Evolutionary conservation across 2,113 vertebrate species (phyloP).

Genomic region (Reinhardtius hippoglossoides): DNA sequence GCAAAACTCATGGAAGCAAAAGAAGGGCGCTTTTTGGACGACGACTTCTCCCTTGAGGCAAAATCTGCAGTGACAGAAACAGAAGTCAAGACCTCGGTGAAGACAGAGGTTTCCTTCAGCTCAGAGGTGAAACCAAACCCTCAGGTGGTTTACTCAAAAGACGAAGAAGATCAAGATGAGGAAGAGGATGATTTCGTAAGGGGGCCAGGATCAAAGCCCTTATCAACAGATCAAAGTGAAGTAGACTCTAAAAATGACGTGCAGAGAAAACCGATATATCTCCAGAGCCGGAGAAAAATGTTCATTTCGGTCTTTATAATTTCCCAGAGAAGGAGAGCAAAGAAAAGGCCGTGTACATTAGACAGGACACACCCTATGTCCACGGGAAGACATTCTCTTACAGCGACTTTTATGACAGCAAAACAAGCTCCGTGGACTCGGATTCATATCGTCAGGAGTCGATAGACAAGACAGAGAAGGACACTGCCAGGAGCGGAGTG

Average conservation of each 20-base stretch:
- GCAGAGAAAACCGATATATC: conserved; percentile 43
- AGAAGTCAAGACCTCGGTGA: conserved; percentile 48
- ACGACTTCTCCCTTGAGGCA: conserved; percentile 80
- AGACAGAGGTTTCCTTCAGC: conserved; percentile 55
- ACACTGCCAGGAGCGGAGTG: conserved; percentile 38
- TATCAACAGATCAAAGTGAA: conserved; percentile 51
- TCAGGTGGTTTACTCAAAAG: conserved; percentile 72
- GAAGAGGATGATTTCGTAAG: conserved; percentile 66
- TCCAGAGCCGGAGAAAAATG: conserved; percentile 77
- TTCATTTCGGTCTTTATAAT: conserved; percentile 79
- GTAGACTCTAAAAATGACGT: conserved; percentile 36
- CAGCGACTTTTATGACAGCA: conserved; percentile 90
- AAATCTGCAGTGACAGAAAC: conserved; percentile 64
- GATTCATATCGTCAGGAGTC: conserved; percentile 73
- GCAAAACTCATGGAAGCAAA: conserved; percentile 88
- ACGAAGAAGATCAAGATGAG: conserved; percentile 59
- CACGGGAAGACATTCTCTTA: conserved; percentile 94
- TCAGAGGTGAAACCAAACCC: conserved; percentile 58
- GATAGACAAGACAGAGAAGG: conserved; percentile 67
- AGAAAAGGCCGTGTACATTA: conserved; percentile 82
- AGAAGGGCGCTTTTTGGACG: conserved; percentile 93
- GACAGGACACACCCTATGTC: conserved; percentile 94
- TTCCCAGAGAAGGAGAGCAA: conserved; percentile 75
- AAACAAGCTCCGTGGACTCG: conserved; percentile 77
- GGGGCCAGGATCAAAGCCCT: conserved; percentile 47